Base-by-base conservation (phyloP, 2,888 invertebrate species). In the Rhamnusium bicolor region DNA sequence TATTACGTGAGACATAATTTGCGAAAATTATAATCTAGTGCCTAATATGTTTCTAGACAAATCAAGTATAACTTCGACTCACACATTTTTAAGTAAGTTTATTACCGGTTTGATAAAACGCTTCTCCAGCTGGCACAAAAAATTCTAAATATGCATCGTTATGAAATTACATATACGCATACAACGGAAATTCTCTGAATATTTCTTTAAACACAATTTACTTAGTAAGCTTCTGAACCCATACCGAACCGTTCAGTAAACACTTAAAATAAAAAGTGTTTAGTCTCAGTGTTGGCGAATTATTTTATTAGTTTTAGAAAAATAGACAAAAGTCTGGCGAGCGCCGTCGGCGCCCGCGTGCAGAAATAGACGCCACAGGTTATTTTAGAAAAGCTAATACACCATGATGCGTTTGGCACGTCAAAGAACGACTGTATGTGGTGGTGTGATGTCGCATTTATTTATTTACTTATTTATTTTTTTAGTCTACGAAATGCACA, bases 321-420 rank as follows among this genome's bases (percentile, higher is more conserved):
- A 54, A 29, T 16, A 58, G 16, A 58, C 32, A 61, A 61, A 27
- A 61, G 40, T n/a, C 40, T 40, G 40, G n/a, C 2, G 63, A 63
- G 65, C 67, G 67, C 72, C 63, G 74, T 63, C 65, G 75, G 69
- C 76, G 74, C 74, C 74, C 65, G 58, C 49, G 65, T 63, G 60
- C 60, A 40, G 54, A 73, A 73, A 71, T 70, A 72, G 72, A 71
- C 65, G 56, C 70, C 69, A 70, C 24, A 54, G 54, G 56, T 40
- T 79, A 79, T 79, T 79, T 79, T 76, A 67, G 74, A 77, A 73
- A 76, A 62, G 70, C 71, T 56, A 49, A 71, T 75, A 72, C 73
- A 77, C 77, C 79, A 75, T 71, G 77, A 77, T 75, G 77, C 79
- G 76, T 69, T 75, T 76, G 75, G 79, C 75, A 74, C 70, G 76